Percentiles rank a stretch among this genome's conserved stretches.
Conservation (phyloP, 2,888 invertebrate species). For the Blomia tropicalis region DNA sequence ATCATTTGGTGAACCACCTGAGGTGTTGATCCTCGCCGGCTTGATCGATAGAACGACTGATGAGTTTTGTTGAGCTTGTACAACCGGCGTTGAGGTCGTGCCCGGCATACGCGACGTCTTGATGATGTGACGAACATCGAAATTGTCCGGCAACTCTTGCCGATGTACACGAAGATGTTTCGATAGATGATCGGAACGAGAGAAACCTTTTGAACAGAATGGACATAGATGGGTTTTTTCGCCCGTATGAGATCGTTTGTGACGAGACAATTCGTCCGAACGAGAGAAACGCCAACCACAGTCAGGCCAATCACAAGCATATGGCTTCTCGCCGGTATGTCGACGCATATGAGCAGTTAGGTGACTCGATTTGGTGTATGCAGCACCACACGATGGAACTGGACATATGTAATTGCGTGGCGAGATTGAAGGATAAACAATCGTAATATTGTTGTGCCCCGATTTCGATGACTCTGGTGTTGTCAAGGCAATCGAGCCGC, state of each 20-base stretch:
- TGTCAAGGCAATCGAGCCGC: not conserved
- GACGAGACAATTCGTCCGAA: slow-evolving; percentile 23
- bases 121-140: slow-evolving; percentile 21
- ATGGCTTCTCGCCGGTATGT: slow-evolving; percentile 24
- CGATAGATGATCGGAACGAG: slow-evolving; percentile 18
- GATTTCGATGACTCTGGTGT: not conserved
- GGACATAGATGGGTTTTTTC: slow-evolving; percentile 24
- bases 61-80: not conserved
- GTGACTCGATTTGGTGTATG: slow-evolving; percentile 23
- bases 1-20: not conserved
- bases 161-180: slow-evolving; percentile 22
- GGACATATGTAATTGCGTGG: slow-evolving; percentile 22
- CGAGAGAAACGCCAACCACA: slow-evolving; percentile 9
- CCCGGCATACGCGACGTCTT: slow-evolving; percentile 18
- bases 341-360: slow-evolving; percentile 23
- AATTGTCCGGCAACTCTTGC: slow-evolving; percentile 22
- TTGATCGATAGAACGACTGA: not conserved
- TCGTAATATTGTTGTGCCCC: slow-evolving; percentile 1
- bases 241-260: slow-evolving; percentile 23
- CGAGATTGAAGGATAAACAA: slow-evolving; percentile 6
- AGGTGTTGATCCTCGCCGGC: not conserved
- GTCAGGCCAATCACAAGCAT: slow-evolving; percentile 22
- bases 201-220: slow-evolving; percentile 23
- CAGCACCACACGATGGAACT: slow-evolving; percentile 16
- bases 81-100: not conserved